These are phyloP conservation scores for Heteromurus nitidus DNA, from an alignment of 2,888 invertebrate species.

Conservation along the genomic window DNA sequence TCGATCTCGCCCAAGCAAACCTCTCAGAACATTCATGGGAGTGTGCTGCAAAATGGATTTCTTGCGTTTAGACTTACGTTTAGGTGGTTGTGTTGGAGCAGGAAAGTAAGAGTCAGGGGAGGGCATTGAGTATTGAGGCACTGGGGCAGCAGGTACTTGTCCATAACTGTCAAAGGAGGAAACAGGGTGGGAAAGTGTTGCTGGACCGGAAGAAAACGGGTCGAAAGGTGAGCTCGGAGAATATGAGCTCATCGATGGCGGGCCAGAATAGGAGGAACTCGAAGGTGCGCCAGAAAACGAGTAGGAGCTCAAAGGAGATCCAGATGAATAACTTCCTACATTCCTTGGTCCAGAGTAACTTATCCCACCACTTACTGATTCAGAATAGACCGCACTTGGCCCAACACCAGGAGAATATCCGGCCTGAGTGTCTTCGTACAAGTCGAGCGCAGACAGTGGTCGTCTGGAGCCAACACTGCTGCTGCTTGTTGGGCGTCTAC, in stretches of 20 bases:
- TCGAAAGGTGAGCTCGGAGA: too few species aligned
- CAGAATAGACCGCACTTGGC: neutral
- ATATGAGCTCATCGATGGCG: too few species aligned
- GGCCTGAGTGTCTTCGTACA: conserved; percentile 1
- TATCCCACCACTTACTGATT: neutral
- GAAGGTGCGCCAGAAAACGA: conserved; percentile 23
- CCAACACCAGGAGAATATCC: conserved; percentile 9
- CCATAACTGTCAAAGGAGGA: conserved; percentile 31
- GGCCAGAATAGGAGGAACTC: conserved; percentile 18
- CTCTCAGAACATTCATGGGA: conserved; percentile 52
- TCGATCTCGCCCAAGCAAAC: conserved; percentile 36
- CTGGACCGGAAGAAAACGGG: too few species aligned
- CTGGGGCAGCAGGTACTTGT: conserved; percentile 13
- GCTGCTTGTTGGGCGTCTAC: conserved; percentile 1
- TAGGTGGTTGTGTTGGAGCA: conserved; percentile 19
- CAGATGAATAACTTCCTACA: conserved; percentile 6
- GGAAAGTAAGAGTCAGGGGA: neutral
- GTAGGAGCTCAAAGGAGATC: conserved; percentile 10
- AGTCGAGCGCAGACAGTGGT: conserved; percentile 40
- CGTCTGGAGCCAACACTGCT: neutral
- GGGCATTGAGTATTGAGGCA: too few species aligned
- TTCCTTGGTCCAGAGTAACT: neutral
- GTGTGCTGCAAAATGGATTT: conserved; percentile 60
- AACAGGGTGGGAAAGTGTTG: neutral
- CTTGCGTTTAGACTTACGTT: conserved; percentile 42